A percentile compares a stretch with the other conserved stretches of the same genome.
Conservation (phyloP, 2,797 vertebrate species). For the Neopelma chrysocephalum region DNA sequence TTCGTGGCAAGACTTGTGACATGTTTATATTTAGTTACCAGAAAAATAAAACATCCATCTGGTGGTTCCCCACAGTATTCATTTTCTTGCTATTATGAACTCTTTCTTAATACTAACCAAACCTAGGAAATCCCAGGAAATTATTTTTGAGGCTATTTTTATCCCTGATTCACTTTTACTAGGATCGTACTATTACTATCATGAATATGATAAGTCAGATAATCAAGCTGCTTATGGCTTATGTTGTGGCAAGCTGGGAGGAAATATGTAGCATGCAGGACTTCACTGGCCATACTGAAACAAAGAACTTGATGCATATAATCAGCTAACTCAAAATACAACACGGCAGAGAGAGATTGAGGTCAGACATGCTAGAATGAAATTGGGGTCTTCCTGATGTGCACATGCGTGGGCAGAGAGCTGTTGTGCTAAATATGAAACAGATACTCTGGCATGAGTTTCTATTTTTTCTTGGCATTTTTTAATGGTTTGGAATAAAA, state of each 20-base stretch:
- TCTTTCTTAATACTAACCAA: conserved; percentile 61
- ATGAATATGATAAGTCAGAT: conserved; percentile 16
- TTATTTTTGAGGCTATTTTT: conserved; percentile 62
- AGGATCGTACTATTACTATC: conserved; percentile 3
- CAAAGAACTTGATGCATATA: background rate
- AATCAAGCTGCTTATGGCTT: conserved; percentile 57
- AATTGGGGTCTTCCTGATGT: background rate
- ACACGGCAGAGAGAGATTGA: conserved; percentile 8
- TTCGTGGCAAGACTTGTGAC: background rate
- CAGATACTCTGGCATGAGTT: background rate
- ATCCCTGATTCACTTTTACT: conserved; percentile 59
- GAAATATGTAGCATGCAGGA: background rate
- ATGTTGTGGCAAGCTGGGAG: conserved; percentile 30
- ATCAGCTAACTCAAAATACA: conserved; percentile 56
- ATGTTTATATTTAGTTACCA: conserved; percentile 60
- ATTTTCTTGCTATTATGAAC: conserved; percentile 67
- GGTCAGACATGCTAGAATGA: conserved; percentile 28
- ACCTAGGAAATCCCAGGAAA: conserved; percentile 72
- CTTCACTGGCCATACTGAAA: background rate
- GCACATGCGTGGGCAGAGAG: background rate
- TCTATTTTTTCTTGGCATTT: background rate
- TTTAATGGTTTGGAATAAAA: background rate
- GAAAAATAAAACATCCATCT: conserved; percentile 67
- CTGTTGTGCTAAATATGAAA: background rate
- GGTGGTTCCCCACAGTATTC: conserved; percentile 44